Conservation (phyloP, 2,797 vertebrate species). For the Onychomys torridus region DNA sequence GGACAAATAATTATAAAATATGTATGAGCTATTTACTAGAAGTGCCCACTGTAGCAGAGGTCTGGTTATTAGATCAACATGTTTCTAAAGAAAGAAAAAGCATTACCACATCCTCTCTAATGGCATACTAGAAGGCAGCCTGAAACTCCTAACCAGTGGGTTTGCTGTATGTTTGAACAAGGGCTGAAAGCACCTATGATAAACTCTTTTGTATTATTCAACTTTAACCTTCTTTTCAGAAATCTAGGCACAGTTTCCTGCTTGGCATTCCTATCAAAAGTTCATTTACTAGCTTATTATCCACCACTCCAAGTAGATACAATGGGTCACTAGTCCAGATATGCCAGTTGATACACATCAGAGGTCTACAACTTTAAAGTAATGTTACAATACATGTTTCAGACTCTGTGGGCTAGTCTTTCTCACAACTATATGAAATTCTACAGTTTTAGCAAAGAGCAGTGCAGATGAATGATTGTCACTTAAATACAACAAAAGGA, state of each 20-base stretch:
- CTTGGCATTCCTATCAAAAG: conserved; percentile 45
- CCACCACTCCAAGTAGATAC: background rate
- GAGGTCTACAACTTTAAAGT: background rate
- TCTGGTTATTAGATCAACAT: conserved; percentile 84
- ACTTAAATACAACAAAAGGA: background rate
- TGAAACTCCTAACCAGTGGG: conserved; percentile 40
- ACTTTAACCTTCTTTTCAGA: conserved; percentile 65
- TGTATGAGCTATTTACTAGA: conserved; percentile 80
- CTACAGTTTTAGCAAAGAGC: background rate
- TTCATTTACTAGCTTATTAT: background rate
- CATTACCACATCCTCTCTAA: conserved; percentile 74
- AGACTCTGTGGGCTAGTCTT: background rate
- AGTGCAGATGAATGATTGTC: background rate
- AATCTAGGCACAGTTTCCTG: conserved; percentile 13
- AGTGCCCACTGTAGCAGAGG: conserved; percentile 80
- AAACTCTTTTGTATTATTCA: conserved; percentile 59
- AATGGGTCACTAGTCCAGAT: background rate
- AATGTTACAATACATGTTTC: background rate
- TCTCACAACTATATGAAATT: background rate
- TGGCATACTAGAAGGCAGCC: background rate
- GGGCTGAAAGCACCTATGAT: conserved; percentile 61
- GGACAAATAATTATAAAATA: conserved; percentile 82
- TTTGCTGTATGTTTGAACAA: conserved; percentile 77
- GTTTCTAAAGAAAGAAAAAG: conserved; percentile 78
- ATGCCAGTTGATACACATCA: background rate